Percentiles rank a stretch among this genome's conserved stretches.
Conservation (phyloP, 2,888 invertebrate species). For the Baccha elongata region DNA sequence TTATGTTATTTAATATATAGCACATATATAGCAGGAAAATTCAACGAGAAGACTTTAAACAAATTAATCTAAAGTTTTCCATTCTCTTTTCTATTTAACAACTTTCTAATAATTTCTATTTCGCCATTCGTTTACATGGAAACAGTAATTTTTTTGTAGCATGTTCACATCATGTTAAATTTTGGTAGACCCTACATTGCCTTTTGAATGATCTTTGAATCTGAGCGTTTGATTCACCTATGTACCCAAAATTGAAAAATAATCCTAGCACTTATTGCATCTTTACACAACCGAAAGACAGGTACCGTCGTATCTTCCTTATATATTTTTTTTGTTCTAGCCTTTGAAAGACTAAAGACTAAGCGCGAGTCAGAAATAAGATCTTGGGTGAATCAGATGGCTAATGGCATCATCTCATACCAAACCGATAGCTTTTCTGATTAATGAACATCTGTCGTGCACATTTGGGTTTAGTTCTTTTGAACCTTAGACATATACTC, state of each 20-base stretch:
- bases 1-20: too few species aligned
- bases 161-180: background rate
- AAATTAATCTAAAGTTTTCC: background rate
- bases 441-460: too few species aligned
- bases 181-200: background rate
- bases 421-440: too few species aligned
- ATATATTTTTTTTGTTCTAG: too few species aligned
- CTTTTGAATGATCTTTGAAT: background rate
- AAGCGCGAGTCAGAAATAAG: too few species aligned
- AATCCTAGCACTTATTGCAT: background rate
- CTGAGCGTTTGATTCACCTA: background rate
- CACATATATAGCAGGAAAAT: background rate
- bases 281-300: too few species aligned
- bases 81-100: background rate
- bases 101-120: background rate
- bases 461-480: too few species aligned
- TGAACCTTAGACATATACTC: too few species aligned
- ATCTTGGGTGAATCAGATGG: too few species aligned
- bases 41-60: background rate
- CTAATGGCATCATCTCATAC: too few species aligned
- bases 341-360: too few species aligned
- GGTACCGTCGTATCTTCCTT: too few species aligned
- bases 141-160: background rate
- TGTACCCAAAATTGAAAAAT: background rate
- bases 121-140: background rate